Evolutionary conservation across 2,113 vertebrate genomes (phyloP).

Genomic region (Cairina moschata): DNA sequence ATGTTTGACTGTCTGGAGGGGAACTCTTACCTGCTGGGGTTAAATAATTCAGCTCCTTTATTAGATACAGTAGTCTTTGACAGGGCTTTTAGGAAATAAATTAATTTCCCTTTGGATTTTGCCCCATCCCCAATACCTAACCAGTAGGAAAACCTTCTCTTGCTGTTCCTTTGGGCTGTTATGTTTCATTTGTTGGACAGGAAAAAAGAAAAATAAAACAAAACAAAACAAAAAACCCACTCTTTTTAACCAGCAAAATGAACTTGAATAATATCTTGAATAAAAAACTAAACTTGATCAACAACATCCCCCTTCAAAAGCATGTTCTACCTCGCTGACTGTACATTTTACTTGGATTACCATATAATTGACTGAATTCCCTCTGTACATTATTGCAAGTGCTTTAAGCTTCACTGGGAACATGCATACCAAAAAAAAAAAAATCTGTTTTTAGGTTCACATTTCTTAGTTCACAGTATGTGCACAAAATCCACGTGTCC

Average conservation of each 20-base stretch:
- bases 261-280: neutral
- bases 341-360: neutral
- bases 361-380: neutral
- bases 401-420: neutral
- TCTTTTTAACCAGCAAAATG: neutral
- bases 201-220: neutral
- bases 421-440: neutral
- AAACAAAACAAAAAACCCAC: accelerated
- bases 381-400: neutral
- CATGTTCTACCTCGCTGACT: neutral
- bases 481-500: neutral
- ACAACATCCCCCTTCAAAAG: neutral
- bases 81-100: neutral
- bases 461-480: neutral
- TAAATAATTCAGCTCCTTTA: neutral
- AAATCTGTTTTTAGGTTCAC: neutral
- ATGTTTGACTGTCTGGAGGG: neutral
- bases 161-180: neutral
- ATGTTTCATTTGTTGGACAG: neutral
- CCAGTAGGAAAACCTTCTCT: neutral
- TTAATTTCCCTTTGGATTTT: neutral
- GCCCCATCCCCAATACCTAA: neutral
- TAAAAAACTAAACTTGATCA: neutral
- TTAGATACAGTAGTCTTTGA: neutral
- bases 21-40: neutral